phyloP scores from a whole-genome alignment of 1,140 invertebrate genomes.

The Magallana gigas region DNA sequence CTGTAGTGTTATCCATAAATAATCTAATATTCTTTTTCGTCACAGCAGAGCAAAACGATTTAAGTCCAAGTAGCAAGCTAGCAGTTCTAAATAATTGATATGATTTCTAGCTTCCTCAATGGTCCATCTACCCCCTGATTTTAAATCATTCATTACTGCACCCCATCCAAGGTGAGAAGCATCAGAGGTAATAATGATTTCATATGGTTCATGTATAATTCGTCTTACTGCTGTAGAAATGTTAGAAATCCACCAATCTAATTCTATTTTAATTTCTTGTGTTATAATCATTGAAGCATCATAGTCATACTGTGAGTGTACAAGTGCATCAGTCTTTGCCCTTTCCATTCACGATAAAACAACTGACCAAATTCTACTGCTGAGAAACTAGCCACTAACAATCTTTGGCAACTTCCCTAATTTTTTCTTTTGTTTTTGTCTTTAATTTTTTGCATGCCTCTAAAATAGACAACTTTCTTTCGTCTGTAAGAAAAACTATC shows the following conservation, averaged over 20 bases:
- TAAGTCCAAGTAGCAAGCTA: not conserved
- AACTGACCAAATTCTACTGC: conserved; percentile 53
- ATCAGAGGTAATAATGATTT: conserved; percentile 37
- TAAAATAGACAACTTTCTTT: not conserved
- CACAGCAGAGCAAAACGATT: conserved; percentile 26
- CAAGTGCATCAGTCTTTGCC: conserved; percentile 34
- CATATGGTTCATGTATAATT: conserved; percentile 13
- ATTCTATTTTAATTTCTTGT: not conserved
- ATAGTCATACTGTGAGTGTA: conserved; percentile 41
- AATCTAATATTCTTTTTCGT: conserved; percentile 38
- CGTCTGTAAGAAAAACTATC: conserved; percentile 42
- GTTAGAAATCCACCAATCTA: conserved; percentile 54
- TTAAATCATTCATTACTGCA: conserved; percentile 32
- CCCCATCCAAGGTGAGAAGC: conserved; percentile 46
- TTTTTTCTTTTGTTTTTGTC: conserved; percentile 26
- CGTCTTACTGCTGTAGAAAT: conserved; percentile 8
- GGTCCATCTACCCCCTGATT: conserved; percentile 47
- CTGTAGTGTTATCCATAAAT: conserved; percentile 44
- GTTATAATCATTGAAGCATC: conserved; percentile 37
- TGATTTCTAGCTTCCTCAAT: conserved; percentile 41
- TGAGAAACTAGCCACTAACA: conserved; percentile 51
- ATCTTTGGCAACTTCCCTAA: conserved; percentile 44
- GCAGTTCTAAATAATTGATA: conserved; percentile 56
- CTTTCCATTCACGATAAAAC: conserved; percentile 53
- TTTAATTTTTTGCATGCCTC: conserved; percentile 22